Base-by-base conservation (phyloP, 2,797 vertebrate species). In the Nothura maculosa region DNA sequence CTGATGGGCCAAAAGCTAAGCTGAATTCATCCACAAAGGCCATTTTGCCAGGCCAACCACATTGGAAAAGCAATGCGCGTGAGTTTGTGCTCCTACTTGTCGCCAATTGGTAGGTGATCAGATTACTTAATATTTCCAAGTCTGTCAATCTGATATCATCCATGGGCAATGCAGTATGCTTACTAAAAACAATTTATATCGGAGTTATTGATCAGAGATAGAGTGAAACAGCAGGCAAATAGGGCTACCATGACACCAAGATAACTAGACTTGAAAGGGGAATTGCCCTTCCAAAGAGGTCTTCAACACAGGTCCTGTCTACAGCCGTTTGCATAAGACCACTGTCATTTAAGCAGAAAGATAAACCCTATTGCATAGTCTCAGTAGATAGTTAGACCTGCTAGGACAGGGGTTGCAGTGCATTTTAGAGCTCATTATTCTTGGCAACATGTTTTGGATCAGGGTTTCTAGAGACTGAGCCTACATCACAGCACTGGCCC, bases 381-480 rank as follows among this genome's bases (percentile, higher is more conserved):
- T 32, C 1, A 4, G 62, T 28, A 55, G 60, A n/a, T 85, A 40
- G 20, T 4, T 4, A 0, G 57, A 62, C 43, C 43, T 86, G 61
- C n/a, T 40, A 76, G 54, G 6, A 19, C 38, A 69, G 61, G 55
- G 50, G 36, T 42, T 19, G 69, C 24, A 42, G 15, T 5, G 32
- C 32, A 30, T 55, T 70, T 90, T 52, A 90, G 52, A 90, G 63
- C 54, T 54, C 7, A 0, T 45, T 82, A 2, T 30, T 61, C 61
- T n/a, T 54, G 72, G 89, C 64, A 52, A 45, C 12, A 64, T 80
- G 27, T 25, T 92, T 85, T 89, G 60, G 76, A 85, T 30, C 90
- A 89, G 36, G 14, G 62, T 81, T 87, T 81, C 76, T 81, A 74
- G 22, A 87, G 55, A 55, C 5, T 78, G 66, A 85, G 55, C 66